Conservation (phyloP, 1,140 invertebrate genomes). For the Campodea augens region DNA sequence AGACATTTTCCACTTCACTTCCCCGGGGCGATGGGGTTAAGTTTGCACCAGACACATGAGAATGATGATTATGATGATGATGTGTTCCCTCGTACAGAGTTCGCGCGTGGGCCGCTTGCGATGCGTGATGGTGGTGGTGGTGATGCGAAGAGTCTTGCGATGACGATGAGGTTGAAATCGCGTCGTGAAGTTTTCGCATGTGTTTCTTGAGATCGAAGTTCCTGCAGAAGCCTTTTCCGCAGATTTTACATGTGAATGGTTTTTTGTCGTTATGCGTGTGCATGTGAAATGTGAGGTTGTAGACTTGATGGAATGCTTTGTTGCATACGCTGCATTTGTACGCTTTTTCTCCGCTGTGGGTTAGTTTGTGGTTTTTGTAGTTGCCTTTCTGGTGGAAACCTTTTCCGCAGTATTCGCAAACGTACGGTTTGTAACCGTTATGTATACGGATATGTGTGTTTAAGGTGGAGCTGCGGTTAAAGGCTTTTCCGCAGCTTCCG, state of each 20-base stretch:
- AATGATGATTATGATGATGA: too few relatives aligned
- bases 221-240: conserved; percentile 93
- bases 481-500: conserved; percentile 84
- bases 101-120: too few relatives aligned
- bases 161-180: too few relatives aligned
- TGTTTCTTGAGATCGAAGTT: conserved; percentile 99
- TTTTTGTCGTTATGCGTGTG: conserved; percentile 97
- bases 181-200: conserved; percentile 75
- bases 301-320: conserved; percentile 95
- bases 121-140: too few relatives aligned
- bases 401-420: conserved; percentile 89
- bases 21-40: too few relatives aligned
- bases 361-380: conserved; percentile 96
- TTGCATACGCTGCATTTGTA: conserved; percentile 92
- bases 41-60: too few relatives aligned
- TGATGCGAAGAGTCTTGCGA: too few relatives aligned
- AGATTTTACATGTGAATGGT: conserved; percentile 82
- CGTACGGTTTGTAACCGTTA: conserved; percentile 86
- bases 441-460: conserved; percentile 96
- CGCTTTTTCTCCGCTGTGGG: conserved; percentile 89
- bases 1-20: too few relatives aligned
- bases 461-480: conserved; percentile 90
- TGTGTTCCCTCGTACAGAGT: too few relatives aligned
- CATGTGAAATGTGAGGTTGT: conserved; percentile 99
- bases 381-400: conserved; percentile 97